Conservation (phyloP, 2,888 invertebrate species). For the Tipula vernalis region DNA sequence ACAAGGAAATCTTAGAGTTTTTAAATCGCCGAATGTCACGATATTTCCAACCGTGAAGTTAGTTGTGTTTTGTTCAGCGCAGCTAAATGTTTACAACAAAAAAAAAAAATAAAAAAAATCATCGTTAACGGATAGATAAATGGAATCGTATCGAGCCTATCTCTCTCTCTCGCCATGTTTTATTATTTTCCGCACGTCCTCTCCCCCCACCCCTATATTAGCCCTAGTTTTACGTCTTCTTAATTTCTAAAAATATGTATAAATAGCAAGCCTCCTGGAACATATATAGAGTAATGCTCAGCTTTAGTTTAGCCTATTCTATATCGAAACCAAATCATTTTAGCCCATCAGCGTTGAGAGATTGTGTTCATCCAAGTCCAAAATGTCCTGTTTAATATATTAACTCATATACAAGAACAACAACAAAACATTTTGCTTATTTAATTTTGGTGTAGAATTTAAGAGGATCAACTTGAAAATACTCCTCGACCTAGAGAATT, state of each 20-base stretch:
- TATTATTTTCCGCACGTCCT: background rate
- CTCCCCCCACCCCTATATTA: background rate
- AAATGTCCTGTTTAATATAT: background rate
- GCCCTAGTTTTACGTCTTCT: background rate
- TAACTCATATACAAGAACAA: background rate
- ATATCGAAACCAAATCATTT: background rate
- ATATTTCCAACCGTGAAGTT: background rate
- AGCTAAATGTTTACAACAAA: background rate
- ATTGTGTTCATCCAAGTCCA: background rate
- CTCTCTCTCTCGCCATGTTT: background rate
- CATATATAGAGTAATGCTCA: background rate
- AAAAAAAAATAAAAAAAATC: background rate
- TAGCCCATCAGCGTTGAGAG: background rate
- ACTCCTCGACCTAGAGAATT: background rate
- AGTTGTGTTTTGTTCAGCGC: background rate
- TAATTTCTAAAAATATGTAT: background rate
- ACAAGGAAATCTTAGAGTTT: constrained; percentile 4
- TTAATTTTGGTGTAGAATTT: background rate
- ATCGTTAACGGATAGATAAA: background rate
- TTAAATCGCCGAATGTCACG: background rate
- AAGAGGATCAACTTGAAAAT: background rate
- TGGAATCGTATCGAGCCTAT: background rate
- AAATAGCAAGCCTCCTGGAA: background rate
- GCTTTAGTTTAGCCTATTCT: background rate
- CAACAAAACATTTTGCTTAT: background rate